Evolutionary conservation across 2,113 vertebrate species (phyloP).

Genomic region (Gadus macrocephalus): DNA sequence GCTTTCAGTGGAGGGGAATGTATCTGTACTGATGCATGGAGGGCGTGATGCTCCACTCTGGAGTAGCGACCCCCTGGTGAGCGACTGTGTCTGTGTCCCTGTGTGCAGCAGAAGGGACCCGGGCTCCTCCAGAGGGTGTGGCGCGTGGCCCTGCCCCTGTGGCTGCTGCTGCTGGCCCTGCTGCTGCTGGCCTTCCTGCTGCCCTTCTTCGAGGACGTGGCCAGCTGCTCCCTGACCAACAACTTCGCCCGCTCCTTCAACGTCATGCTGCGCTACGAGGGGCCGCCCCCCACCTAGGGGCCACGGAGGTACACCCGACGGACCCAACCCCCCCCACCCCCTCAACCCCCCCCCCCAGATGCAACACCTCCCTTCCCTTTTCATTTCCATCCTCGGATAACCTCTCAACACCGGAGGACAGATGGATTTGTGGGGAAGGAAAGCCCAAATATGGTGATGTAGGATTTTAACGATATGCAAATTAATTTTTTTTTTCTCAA

Average conservation of each 20-base stretch:
- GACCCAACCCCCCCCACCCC: neutral
- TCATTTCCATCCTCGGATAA: neutral
- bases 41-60: too few species aligned
- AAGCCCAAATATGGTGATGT: too few species aligned
- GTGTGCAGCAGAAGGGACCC: slow-evolving; percentile 53
- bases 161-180: slow-evolving; percentile 80
- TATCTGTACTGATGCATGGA: too few species aligned
- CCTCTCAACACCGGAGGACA: too few species aligned
- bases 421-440: too few species aligned
- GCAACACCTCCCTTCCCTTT: neutral
- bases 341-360: neutral
- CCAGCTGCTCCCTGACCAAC: slow-evolving; percentile 85
- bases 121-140: slow-evolving; percentile 73
- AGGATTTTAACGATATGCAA: too few species aligned
- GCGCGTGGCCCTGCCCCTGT: slow-evolving; percentile 79
- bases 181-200: slow-evolving; percentile 86
- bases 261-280: slow-evolving; percentile 83
- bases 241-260: slow-evolving; percentile 91
- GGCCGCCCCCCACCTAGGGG: slow-evolving; percentile 84
- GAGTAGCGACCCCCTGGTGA: too few species aligned
- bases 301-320: neutral
- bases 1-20: too few species aligned
- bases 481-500: too few species aligned
- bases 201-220: slow-evolving; percentile 74
- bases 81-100: neutral